Base-by-base conservation (phyloP, 2,888 invertebrate species). In the Anodontia alba region DNA sequence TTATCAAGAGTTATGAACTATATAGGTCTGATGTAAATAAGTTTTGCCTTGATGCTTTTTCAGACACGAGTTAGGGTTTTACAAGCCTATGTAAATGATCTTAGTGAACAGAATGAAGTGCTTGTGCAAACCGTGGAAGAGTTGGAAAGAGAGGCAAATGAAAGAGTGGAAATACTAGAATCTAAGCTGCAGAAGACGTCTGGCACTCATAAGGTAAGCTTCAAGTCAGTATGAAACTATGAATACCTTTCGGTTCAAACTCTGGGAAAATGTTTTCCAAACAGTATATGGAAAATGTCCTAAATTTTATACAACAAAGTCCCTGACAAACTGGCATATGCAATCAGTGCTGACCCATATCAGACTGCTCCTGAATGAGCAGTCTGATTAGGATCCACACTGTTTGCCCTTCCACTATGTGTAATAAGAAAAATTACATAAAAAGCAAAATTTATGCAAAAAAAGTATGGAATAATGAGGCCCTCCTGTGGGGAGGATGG, bases 81-180 rank as follows among this genome's bases (percentile, higher is more conserved):
- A 62, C 93, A 94, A 85, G 92, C 93, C 0, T 94, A 94, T 84
- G 93, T 94, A 5, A 93, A 94, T 85, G 94, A 94, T 78, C 85
- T 94, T 70, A 91, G 91, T 84, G 94, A 94, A 75, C 94, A 94
- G 84, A 94, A 94, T 90, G 93, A 94, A 51, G 93, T 94, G 5
- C 88, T 94, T 33, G 93, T 94, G 15, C 92, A 93, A 77, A 94
- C 93, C 7, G 92, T 94, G n/a, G 94, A 94, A 75, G 94, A 94
- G 76, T 87, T 94, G 67, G 94, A 94, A 78, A 83, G 84, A 68
- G 94, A 94, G 76, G 94, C 94, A 29, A 94, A 94, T 83, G 90
- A 92, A 17, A 84, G 93, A 43, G 94, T 94, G 0, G 80, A 80
- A 20, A 75, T 90, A 20, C 85, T 94, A 20, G 94, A 94, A 73